phyloP scores from a whole-genome alignment of 1,140 invertebrate species.

The Stenopsyche tienmushanensis region DNA sequence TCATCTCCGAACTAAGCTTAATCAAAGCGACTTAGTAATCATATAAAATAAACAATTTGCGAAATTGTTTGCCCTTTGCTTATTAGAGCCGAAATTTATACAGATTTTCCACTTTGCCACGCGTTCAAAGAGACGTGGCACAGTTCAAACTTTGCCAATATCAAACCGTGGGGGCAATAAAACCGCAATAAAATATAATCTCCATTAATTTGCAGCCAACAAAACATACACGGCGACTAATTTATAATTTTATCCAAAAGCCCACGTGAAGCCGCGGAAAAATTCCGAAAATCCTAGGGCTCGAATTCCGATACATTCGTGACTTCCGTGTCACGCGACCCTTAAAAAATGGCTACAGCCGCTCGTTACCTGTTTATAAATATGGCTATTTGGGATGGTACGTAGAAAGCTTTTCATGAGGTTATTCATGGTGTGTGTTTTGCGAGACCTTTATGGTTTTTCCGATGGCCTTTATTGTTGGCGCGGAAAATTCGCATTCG shows the following conservation, averaged over 20 bases:
- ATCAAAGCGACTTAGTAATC: too few relatives aligned
- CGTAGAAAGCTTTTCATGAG: not conserved
- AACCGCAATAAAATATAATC: slow-evolving; percentile 14
- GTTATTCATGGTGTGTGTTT: slow-evolving; percentile 1
- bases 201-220: not conserved
- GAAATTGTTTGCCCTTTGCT: too few relatives aligned
- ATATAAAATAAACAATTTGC: too few relatives aligned
- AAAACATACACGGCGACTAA: slow-evolving; percentile 4
- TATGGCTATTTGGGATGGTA: slow-evolving; percentile 14
- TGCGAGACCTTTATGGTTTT: slow-evolving; percentile 6
- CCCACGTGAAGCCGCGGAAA: slow-evolving; percentile 4
- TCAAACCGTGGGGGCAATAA: too few relatives aligned
- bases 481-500: too few relatives aligned
- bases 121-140: too few relatives aligned
- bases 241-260: slow-evolving; percentile 14
- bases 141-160: too few relatives aligned
- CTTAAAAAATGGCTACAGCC: slow-evolving; percentile 12
- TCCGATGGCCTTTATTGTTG: not conserved
- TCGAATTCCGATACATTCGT: slow-evolving; percentile 22
- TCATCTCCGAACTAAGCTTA: too few relatives aligned
- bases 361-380: slow-evolving; percentile 16
- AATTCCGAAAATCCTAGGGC: slow-evolving; percentile 7
- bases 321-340: slow-evolving; percentile 18
- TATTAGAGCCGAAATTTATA: too few relatives aligned
- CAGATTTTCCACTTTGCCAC: too few relatives aligned